phyloP scores from a whole-genome alignment of 1,140 invertebrate species.

The Drosophila asahinai region DNA sequence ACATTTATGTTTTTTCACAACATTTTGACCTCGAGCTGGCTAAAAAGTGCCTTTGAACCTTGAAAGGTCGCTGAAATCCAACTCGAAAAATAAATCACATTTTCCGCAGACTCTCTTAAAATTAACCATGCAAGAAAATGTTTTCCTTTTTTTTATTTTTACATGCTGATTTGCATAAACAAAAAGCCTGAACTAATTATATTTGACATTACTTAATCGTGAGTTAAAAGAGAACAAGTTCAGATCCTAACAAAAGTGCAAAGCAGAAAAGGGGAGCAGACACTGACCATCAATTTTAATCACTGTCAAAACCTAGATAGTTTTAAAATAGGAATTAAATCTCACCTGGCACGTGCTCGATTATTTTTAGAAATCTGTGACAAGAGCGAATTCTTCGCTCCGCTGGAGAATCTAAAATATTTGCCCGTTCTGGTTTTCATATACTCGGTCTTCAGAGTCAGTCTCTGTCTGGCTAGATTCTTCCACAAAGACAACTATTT shows the following conservation, averaged over 20 bases:
- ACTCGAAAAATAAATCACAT: not conserved
- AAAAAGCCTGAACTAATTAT: too few species aligned
- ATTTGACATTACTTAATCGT: too few species aligned
- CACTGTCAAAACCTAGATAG: conserved; percentile 10
- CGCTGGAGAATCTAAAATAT: conserved; percentile 9
- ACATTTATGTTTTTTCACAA: not conserved
- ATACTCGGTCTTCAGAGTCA: conserved; percentile 16
- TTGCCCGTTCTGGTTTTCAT: conserved; percentile 15
- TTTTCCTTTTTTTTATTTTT: too few species aligned
- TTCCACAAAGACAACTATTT: conserved; percentile 73
- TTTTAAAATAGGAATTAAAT: conserved; percentile 4
- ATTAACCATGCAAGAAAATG: not conserved
- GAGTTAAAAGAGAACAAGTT: too few species aligned
- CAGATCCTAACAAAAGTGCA: too few species aligned
- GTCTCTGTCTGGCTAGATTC: conserved; percentile 17
- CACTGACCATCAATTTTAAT: conserved; percentile 11
- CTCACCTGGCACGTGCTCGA: conserved; percentile 8
- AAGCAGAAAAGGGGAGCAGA: not conserved
- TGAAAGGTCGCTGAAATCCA: not conserved
- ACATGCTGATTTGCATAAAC: not conserved
- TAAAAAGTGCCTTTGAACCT: not conserved
- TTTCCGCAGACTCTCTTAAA: not conserved
- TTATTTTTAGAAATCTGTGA: conserved; percentile 35
- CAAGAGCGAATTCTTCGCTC: conserved; percentile 25
- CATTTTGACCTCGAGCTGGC: not conserved